Conservation (phyloP, 2,888 invertebrate genomes). For the Tenthredo scrophulariae region DNA sequence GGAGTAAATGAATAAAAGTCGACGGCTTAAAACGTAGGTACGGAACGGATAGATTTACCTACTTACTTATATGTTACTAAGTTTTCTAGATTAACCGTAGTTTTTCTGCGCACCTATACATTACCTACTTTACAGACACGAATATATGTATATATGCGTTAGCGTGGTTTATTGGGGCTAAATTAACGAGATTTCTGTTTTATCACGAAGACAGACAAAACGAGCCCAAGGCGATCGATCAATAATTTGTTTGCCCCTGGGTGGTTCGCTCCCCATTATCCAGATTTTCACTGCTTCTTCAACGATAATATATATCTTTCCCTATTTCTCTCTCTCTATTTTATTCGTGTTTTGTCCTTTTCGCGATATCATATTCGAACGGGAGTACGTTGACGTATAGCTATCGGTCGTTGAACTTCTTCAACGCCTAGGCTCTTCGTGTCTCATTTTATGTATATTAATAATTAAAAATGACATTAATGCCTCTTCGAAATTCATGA, state of each 20-base stretch:
- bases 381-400: slow-evolving; percentile 43
- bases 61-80: slow-evolving; percentile 6
- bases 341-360: slow-evolving; percentile 55
- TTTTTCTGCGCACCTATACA: neutral
- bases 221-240: slow-evolving; percentile 39
- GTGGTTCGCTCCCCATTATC: neutral
- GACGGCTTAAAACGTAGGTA: neutral
- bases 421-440: slow-evolving; percentile 41
- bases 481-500: neutral
- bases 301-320: slow-evolving; percentile 39
- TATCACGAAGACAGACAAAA: slow-evolving; percentile 19
- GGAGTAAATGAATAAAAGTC: neutral
- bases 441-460: neutral
- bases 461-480: neutral
- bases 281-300: neutral
- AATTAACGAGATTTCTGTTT: slow-evolving; percentile 45
- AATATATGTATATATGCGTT: neutral
- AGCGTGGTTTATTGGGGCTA: slow-evolving; percentile 45
- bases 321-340: slow-evolving; percentile 34
- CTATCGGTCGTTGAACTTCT: slow-evolving; percentile 61
- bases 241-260: slow-evolving; percentile 29
- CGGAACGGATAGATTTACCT: neutral
- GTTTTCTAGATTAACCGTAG: slow-evolving; percentile 16
- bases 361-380: slow-evolving; percentile 54
- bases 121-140: neutral